Evolutionary conservation across 37 sponge, comb jelly and placozoan genomes (phyloP).

Genomic region (Beroe forskalii): DNA sequence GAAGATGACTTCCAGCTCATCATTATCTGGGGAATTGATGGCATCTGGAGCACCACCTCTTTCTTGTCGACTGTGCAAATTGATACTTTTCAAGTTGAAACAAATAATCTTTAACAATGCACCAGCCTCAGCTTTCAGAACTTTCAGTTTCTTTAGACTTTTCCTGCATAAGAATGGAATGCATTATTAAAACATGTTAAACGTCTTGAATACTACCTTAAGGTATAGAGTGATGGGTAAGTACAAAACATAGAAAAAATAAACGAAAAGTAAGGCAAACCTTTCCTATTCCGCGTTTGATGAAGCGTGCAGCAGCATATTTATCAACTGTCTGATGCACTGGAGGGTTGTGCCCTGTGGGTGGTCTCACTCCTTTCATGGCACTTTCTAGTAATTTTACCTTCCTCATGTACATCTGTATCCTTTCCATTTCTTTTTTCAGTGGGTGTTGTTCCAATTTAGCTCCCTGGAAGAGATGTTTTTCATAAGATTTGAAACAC

Average conservation of each 20-base stretch:
- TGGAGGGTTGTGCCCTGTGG: slow-evolving; percentile 17
- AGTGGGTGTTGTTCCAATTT: slow-evolving; percentile 16
- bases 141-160: not conserved
- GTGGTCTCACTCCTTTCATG: slow-evolving; percentile 2
- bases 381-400: slow-evolving; percentile 29
- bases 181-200: not conserved
- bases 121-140: too few species aligned
- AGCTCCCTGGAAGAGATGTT: not conserved
- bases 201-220: not conserved
- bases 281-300: slow-evolving; percentile 12
- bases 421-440: slow-evolving; percentile 47
- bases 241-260: too few species aligned
- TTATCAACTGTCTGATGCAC: slow-evolving; percentile 7
- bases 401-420: slow-evolving; percentile 56
- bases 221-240: not conserved
- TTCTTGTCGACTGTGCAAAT: too few species aligned
- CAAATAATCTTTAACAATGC: too few species aligned
- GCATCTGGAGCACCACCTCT: too few species aligned
- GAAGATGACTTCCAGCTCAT: too few species aligned
- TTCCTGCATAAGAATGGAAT: not conserved
- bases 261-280: not conserved
- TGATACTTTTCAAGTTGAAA: too few species aligned
- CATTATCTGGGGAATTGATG: too few species aligned
- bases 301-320: slow-evolving; percentile 44
- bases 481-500: too few species aligned